Evolutionary conservation across 2,797 vertebrate species (phyloP), one percentile per base, ranked within the genome.

Genomic region (Microtus agrestis): DNA sequence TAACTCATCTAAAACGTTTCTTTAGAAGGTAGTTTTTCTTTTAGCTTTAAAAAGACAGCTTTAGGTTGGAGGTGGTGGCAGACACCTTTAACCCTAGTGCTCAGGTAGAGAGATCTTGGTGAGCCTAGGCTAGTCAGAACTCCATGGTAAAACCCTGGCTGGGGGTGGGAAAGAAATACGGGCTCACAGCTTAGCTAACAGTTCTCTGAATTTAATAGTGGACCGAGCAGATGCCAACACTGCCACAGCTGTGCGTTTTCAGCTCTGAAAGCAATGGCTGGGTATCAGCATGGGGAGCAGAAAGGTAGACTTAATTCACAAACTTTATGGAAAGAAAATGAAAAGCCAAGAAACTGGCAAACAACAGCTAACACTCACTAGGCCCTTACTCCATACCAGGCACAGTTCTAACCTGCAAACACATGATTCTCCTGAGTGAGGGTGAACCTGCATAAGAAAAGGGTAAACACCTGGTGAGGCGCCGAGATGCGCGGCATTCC

Each of bases 171-270:
- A 4, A 31, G 65, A 56, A 56, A 9, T 23, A 10, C 2, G n/a
- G 37, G 23, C 69, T 5, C 14, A 73, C 23, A 43, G 37, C 37
- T 74, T 74, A 74, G 37, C 21, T 51, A 77, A 73, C 61, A 76
- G 93, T 74, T 86, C 29, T 85, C 43, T 48, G 54, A 88, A 79
- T 79, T n/a, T 65, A 88, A n/a, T 69, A 37, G 46, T 91, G 8
- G 63, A 51, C 61, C 84, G 86, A 54, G 56, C 23, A 91, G 29
- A 31, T 34, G 13, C 46, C 46, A 59, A 89, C 5, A 85, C 9
- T 73, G 51, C 51, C 29, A 87, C 25, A 29, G 48, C 34, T 54
- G 8, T 87, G 73, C 11, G 7, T 78, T 19, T 71, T 81, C 48
- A n/a, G 37, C 78, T n/a, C 54, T 69, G 34, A 95, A 77, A 31